phyloP scores from a whole-genome alignment of 2,888 invertebrate species.

The Erynnis tages region DNA sequence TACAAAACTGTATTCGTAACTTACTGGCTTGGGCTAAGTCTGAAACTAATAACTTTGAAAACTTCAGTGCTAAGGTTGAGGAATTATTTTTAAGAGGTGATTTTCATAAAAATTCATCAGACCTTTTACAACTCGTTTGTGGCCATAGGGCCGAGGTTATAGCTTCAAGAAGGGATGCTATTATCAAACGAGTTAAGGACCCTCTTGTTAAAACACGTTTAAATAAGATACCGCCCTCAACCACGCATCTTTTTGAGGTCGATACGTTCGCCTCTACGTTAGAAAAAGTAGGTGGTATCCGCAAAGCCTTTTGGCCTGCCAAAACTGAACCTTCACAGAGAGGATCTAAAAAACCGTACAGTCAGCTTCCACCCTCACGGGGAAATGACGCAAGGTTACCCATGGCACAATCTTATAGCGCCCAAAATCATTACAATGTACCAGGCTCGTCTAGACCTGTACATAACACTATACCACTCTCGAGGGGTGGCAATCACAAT shows the following conservation, averaged over 20 bases:
- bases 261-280: constrained; percentile 26
- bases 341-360: not conserved
- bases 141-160: constrained; percentile 30
- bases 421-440: not conserved
- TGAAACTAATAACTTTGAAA: not conserved
- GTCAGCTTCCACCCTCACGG: not conserved
- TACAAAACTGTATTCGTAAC: constrained; percentile 3
- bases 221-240: constrained; percentile 12
- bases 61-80: constrained; percentile 1
- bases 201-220: constrained; percentile 26
- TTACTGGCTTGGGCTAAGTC: not conserved
- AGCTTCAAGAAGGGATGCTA: constrained; percentile 28
- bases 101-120: constrained; percentile 31
- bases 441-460: not conserved
- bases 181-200: constrained; percentile 27
- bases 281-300: constrained; percentile 35
- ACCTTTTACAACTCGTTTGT: constrained; percentile 31
- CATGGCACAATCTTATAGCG: not conserved
- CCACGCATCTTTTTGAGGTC: constrained; percentile 26
- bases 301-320: constrained; percentile 33
- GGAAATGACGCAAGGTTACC: not conserved
- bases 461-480: not conserved
- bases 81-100: constrained; percentile 24
- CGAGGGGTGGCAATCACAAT: not conserved
- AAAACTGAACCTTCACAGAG: constrained; percentile 3